These are phyloP conservation scores for Pangasius larnaudii DNA, from an alignment of 2,797 vertebrate genomes.

Conservation along the genomic window DNA sequence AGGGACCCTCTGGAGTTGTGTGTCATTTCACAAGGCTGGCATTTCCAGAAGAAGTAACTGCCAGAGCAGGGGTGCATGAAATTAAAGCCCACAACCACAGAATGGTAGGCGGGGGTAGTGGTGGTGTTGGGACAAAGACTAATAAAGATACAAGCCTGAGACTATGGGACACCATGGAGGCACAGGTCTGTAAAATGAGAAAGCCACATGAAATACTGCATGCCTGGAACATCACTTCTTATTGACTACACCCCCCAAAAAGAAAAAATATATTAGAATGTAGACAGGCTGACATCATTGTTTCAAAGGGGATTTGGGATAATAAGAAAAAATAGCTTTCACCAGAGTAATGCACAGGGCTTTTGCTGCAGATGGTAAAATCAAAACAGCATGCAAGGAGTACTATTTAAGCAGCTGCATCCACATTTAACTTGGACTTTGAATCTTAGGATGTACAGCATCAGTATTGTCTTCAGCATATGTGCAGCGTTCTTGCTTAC, in stretches of 20 bases:
- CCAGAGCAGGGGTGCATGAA: slow-evolving; percentile 78
- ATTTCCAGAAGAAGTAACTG: slow-evolving; percentile 67
- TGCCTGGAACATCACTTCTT: slow-evolving; percentile 4
- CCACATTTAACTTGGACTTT: slow-evolving; percentile 1
- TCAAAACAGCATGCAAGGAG: neutral
- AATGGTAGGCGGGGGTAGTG: slow-evolving; percentile 26
- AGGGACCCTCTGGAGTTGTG: slow-evolving; percentile 59
- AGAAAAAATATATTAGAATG: neutral
- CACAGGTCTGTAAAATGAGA: slow-evolving; percentile 23
- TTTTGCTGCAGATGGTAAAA: neutral
- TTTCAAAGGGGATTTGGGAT: neutral
- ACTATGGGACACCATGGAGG: slow-evolving; percentile 8
- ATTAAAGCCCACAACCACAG: slow-evolving; percentile 71
- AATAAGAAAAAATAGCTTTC: neutral
- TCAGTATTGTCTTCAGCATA: neutral
- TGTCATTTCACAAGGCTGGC: slow-evolving; percentile 71
- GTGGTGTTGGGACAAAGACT: slow-evolving; percentile 44
- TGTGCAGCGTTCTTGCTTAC: slow-evolving; percentile 35
- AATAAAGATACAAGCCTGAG: slow-evolving; percentile 43
- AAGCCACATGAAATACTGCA: slow-evolving; percentile 7
- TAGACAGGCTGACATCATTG: neutral
- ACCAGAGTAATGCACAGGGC: neutral
- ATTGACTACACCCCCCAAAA: slow-evolving; percentile 3
- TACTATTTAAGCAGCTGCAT: neutral
- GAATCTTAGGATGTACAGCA: neutral